Evolutionary conservation across 2,113 vertebrate species (phyloP).

Genomic region (Perca flavescens): DNA sequence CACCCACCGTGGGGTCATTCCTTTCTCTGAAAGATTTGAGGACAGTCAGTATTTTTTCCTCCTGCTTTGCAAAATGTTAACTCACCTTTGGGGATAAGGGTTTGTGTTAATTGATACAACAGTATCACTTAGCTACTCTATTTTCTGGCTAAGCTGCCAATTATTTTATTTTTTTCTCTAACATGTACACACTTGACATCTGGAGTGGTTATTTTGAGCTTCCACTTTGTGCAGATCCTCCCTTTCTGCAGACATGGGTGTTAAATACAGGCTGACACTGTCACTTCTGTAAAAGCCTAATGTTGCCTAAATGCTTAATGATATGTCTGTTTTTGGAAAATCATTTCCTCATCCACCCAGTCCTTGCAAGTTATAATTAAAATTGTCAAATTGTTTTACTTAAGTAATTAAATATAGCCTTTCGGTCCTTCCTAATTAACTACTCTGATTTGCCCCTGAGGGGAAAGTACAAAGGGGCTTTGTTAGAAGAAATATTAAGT

Average conservation of each 20-base stretch:
- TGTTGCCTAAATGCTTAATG: conserved; percentile 18
- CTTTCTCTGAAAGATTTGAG: background rate
- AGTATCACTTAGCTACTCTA: background rate
- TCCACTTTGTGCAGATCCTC: background rate
- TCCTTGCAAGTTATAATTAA: conserved; percentile 31
- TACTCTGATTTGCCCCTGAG: background rate
- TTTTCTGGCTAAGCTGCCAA: background rate
- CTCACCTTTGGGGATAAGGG: background rate
- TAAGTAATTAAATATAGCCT: conserved; percentile 20
- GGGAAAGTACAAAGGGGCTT: background rate
- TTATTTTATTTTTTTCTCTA: background rate
- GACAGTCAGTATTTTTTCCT: background rate
- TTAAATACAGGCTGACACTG: conserved; percentile 51
- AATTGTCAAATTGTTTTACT: conserved; percentile 29
- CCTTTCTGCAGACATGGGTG: background rate
- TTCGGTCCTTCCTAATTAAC: conserved; percentile 34
- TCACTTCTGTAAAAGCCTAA: conserved; percentile 27
- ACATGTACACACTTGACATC: background rate
- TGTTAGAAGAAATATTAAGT: background rate
- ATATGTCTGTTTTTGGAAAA: conserved; percentile 26
- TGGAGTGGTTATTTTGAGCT: conserved; percentile 21
- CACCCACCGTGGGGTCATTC: background rate
- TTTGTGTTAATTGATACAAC: background rate
- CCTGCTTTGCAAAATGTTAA: background rate
- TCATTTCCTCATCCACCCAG: background rate